phyloP scores from a whole-genome alignment of 2,113 vertebrate species.

The Pterocles orientalis region DNA sequence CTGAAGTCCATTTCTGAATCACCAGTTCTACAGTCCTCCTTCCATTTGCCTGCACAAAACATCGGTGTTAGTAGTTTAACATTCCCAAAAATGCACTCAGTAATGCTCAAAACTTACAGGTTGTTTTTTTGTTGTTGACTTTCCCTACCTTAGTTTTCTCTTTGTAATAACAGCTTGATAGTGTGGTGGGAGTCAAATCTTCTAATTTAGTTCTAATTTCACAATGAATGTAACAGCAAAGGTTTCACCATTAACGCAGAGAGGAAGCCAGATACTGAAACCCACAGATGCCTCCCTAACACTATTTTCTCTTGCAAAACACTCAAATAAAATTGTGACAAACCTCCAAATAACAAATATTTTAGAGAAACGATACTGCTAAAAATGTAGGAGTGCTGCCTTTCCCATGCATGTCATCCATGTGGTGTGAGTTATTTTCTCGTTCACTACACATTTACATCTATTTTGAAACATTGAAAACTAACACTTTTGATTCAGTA shows the following conservation, averaged over 20 bases:
- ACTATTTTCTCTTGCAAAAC: neutral
- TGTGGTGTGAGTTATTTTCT: accelerated
- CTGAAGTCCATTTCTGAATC: neutral
- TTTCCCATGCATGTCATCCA: neutral
- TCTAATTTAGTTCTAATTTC: no score
- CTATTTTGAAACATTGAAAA: neutral
- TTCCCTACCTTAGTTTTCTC: neutral
- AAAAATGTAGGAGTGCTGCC: neutral
- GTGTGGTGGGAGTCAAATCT: neutral
- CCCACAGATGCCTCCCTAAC: accelerated
- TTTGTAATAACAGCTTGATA: neutral
- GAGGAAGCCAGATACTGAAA: neutral
- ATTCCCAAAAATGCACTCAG: neutral
- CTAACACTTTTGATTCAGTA: neutral
- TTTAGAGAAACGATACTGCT: neutral
- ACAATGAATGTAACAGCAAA: no score
- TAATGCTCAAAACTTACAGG: neutral
- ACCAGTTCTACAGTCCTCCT: neutral
- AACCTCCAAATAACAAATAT: neutral
- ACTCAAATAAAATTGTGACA: neutral
- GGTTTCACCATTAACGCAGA: neutral
- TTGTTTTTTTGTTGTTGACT: accelerated
- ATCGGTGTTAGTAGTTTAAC: neutral
- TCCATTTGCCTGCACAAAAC: neutral
- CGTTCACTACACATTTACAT: neutral